phyloP scores from a whole-genome alignment of 2,888 invertebrate species.

The Latrodectus elegans region DNA sequence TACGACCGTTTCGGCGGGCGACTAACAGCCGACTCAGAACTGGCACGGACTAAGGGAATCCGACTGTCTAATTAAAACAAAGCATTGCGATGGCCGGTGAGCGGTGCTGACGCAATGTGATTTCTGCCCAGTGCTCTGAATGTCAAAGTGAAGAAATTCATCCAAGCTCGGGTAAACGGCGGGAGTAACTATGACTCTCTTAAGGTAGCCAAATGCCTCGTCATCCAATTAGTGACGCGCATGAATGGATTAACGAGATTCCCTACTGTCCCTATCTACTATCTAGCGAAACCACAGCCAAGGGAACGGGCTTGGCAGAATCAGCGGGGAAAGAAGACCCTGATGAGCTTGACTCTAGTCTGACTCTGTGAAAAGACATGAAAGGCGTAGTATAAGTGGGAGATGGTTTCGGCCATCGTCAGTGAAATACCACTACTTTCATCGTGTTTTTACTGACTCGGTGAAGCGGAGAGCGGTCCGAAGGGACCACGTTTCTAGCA shows the following conservation, averaged over 20 bases:
- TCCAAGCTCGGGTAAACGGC: constrained; percentile 76
- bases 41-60: too few relatives aligned
- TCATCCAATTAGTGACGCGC: constrained; percentile 62
- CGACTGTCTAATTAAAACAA: too few relatives aligned
- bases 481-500: constrained; percentile 75
- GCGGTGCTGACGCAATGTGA: constrained; percentile 76
- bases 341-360: constrained; percentile 79
- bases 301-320: constrained; percentile 80
- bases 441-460: constrained; percentile 79
- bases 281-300: too few relatives aligned
- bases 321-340: constrained; percentile 78
- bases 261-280: constrained; percentile 74
- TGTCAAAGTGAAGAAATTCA: constrained; percentile 76
- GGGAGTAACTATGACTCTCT: too few relatives aligned
- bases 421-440: constrained; percentile 77
- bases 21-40: too few relatives aligned
- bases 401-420: constrained; percentile 74
- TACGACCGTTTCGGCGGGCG: too few relatives aligned
- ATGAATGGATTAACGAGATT: constrained; percentile 64
- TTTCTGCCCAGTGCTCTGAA: constrained; percentile 77
- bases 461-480: constrained; percentile 76
- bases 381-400: constrained; percentile 80
- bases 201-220: constrained; percentile 54
- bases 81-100: constrained; percentile 72
- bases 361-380: constrained; percentile 80